A percentile compares a stretch with the other conserved stretches of the same genome.
phyloP scores from a whole-genome alignment of 2,888 invertebrate species.

The Myopa tessellatipennis region DNA sequence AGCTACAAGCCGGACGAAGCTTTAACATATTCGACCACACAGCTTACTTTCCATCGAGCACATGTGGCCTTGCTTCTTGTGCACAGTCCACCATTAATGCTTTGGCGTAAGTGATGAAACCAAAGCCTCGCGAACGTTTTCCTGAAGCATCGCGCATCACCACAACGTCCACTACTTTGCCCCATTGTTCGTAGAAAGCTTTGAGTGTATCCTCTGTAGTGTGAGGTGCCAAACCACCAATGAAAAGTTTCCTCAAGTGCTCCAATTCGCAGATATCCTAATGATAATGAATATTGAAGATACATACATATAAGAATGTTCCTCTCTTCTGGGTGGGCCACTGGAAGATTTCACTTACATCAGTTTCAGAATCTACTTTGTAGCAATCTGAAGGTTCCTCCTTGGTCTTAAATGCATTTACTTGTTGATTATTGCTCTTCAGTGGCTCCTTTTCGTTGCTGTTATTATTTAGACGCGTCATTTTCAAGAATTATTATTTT shows the following conservation, averaged over 20 bases:
- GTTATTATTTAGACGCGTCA: slow-evolving; percentile 24
- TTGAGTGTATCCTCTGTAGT: slow-evolving; percentile 92
- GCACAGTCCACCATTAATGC: slow-evolving; percentile 96
- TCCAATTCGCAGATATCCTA: slow-evolving; percentile 71
- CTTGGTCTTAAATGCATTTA: not conserved
- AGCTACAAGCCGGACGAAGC: too few relatives aligned
- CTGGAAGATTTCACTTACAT: slow-evolving; percentile 49
- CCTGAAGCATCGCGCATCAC: slow-evolving; percentile 97
- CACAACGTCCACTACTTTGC: slow-evolving; percentile 94
- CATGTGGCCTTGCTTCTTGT: slow-evolving; percentile 88
- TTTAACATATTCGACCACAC: too few relatives aligned
- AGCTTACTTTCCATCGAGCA: slow-evolving; percentile 85
- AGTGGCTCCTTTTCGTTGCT: not conserved
- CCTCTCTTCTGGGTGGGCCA: too few relatives aligned
- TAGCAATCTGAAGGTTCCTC: slow-evolving; percentile 13
- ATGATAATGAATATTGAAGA: not conserved
- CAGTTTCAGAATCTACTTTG: slow-evolving; percentile 48
- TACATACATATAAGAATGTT: too few relatives aligned
- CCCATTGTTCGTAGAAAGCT: slow-evolving; percentile 95
- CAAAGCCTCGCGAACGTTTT: slow-evolving; percentile 95
- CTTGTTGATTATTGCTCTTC: not conserved
- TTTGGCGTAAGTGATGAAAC: slow-evolving; percentile 95
- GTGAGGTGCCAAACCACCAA: slow-evolving; percentile 94
- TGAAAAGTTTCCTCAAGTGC: slow-evolving; percentile 90
- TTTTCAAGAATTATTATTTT: too few relatives aligned